phyloP scores from a whole-genome alignment of 2,888 invertebrate species.

The Caenorhabditis imperialis region DNA sequence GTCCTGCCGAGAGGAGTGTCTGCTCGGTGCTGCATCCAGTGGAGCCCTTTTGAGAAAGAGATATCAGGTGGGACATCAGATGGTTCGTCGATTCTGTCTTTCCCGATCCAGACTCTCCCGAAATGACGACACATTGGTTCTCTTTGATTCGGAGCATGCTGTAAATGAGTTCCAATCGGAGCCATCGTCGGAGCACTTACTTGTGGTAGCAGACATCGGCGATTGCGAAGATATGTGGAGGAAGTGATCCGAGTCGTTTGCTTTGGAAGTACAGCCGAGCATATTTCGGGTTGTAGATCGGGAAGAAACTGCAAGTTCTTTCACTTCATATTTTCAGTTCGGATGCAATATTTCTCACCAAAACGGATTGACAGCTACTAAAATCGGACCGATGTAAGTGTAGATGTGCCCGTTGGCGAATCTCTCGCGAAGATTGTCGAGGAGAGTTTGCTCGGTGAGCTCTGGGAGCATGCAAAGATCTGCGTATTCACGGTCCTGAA shows the following conservation, averaged over 20 bases:
- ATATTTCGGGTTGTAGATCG: slow-evolving; percentile 97
- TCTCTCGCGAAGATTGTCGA: slow-evolving; percentile 87
- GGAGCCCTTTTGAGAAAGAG: slow-evolving; percentile 89
- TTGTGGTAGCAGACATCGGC: slow-evolving; percentile 78
- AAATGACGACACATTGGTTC: slow-evolving; percentile 93
- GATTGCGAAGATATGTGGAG: slow-evolving; percentile 96
- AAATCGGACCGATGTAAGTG: slow-evolving; percentile 89
- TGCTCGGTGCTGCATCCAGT: slow-evolving; percentile 96
- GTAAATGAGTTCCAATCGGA: slow-evolving; percentile 26
- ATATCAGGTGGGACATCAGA: slow-evolving; percentile 92
- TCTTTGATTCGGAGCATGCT: slow-evolving; percentile 89
- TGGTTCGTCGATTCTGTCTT: slow-evolving; percentile 97
- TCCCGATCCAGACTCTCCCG: slow-evolving; percentile 79
- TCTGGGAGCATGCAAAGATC: slow-evolving; percentile 95
- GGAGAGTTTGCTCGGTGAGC: slow-evolving; percentile 91
- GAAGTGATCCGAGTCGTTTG: slow-evolving; percentile 90
- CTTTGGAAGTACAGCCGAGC: slow-evolving; percentile 93
- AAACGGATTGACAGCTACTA: slow-evolving; percentile 92
- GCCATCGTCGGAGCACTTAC: slow-evolving; percentile 48
- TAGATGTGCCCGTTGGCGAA: slow-evolving; percentile 94
- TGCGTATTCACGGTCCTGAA: slow-evolving; percentile 91
- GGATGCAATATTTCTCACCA: no score
- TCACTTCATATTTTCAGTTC: neutral
- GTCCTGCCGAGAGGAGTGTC: slow-evolving; percentile 94
- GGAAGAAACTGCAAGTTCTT: slow-evolving; percentile 84